Conservation (phyloP, 1,140 invertebrate genomes). For the Calephelis nemesis region DNA sequence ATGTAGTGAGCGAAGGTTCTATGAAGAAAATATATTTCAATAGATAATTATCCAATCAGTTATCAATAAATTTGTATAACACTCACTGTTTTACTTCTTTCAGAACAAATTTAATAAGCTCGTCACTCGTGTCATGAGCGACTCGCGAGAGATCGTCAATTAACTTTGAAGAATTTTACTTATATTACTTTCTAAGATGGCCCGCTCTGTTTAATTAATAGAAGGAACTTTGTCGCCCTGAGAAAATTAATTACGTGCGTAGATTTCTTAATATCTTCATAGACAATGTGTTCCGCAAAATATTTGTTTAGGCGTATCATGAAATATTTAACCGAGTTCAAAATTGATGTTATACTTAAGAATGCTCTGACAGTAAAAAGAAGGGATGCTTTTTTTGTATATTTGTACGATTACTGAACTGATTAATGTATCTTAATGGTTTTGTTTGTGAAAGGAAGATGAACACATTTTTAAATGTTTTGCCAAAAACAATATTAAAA, state of each 20-base stretch:
- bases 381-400: too few relatives aligned
- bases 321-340: not conserved
- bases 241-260: conserved; percentile 38
- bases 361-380: too few relatives aligned
- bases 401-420: too few relatives aligned
- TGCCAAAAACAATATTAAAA: too few relatives aligned
- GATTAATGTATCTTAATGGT: too few relatives aligned
- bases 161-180: conserved; percentile 40
- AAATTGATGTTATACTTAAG: too few relatives aligned
- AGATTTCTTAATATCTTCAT: conserved; percentile 4
- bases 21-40: too few relatives aligned
- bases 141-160: conserved; percentile 22
- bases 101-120: conserved; percentile 20
- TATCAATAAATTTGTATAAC: not conserved
- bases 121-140: not conserved
- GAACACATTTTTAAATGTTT: too few relatives aligned
- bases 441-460: too few relatives aligned
- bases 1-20: too few relatives aligned
- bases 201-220: conserved; percentile 36
- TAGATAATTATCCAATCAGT: not conserved
- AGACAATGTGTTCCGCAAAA: not conserved
- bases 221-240: conserved; percentile 29
- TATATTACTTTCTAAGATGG: conserved; percentile 35
- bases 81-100: not conserved
- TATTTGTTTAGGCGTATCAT: not conserved